A percentile compares a stretch with the other conserved stretches of the same genome.
Conservation (phyloP, 2,113 vertebrate genomes). For the Centrocercus urophasianus region DNA sequence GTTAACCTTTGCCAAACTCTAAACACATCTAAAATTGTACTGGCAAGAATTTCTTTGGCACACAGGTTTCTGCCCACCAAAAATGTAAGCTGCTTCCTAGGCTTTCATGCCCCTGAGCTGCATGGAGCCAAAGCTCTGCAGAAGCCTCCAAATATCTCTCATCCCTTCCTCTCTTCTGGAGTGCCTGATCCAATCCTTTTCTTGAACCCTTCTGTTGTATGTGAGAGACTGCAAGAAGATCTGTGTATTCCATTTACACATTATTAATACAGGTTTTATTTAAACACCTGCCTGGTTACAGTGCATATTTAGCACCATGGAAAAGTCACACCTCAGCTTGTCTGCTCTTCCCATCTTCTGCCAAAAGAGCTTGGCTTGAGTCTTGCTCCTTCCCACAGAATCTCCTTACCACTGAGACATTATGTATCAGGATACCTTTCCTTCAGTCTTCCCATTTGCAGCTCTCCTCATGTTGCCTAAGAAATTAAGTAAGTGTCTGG, state of each 20-base stretch:
- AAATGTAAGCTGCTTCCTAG: rapidly evolving
- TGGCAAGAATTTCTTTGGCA: background rate
- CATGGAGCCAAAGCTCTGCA: background rate
- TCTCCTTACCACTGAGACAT: background rate
- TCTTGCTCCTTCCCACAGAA: background rate
- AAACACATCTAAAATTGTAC: background rate
- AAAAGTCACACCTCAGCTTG: background rate
- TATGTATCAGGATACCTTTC: background rate
- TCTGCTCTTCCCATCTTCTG: rapidly evolving
- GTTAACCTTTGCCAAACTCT: background rate
- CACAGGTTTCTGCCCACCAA: background rate
- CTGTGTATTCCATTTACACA: background rate
- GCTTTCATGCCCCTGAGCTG: background rate
- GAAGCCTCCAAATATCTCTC: background rate
- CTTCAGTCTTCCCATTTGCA: background rate
- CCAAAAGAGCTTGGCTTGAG: background rate
- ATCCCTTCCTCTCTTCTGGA: background rate
- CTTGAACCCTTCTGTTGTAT: background rate
- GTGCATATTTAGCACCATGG: background rate
- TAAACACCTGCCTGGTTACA: background rate
- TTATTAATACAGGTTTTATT: background rate
- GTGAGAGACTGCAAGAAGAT: background rate
- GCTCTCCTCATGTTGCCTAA: background rate
- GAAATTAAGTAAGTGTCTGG: conserved; percentile 33
- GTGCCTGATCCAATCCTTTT: background rate